Evolutionary conservation across 1,140 invertebrate species (phyloP).

Genomic region (Drosophila ironensis): DNA sequence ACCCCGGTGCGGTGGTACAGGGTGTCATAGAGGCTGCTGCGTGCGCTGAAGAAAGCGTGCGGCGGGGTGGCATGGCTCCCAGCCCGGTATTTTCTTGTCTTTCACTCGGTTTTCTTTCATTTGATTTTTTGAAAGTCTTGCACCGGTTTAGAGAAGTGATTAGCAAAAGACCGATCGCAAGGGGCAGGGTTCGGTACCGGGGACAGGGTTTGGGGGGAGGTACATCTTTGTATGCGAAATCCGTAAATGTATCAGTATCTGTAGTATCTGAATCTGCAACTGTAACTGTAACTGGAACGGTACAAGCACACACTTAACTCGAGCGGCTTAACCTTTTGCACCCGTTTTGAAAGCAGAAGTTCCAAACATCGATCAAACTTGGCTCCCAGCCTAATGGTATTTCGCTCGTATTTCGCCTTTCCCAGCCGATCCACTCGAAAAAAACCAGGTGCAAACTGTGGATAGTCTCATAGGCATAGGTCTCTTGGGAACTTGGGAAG

Average conservation of each 20-base stretch:
- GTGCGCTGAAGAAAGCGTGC: slow-evolving; percentile 61
- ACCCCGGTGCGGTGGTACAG: no score
- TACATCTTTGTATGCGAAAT: no score
- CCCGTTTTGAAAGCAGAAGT: slow-evolving; percentile 25
- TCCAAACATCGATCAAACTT: slow-evolving; percentile 17
- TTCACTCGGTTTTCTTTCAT: slow-evolving; percentile 10
- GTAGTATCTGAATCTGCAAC: no score
- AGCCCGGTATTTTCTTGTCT: slow-evolving; percentile 42
- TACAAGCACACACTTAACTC: background rate
- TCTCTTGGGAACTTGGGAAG: background rate
- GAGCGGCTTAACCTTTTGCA: slow-evolving; percentile 26
- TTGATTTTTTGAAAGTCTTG: slow-evolving; percentile 63
- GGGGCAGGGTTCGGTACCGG: background rate
- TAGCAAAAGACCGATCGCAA: slow-evolving; percentile 33
- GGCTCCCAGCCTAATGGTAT: slow-evolving; percentile 2
- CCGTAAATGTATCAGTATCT: no score
- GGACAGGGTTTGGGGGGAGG: background rate
- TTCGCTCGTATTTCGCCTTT: background rate
- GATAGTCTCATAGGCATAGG: background rate
- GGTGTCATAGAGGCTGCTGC: slow-evolving; percentile 24
- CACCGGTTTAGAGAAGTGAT: slow-evolving; percentile 61
- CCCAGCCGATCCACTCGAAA: background rate
- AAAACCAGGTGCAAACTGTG: background rate
- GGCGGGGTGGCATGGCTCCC: slow-evolving; percentile 6
- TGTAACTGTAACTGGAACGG: slow-evolving; percentile 17